Conservation (phyloP, 2,797 vertebrate species). For the Argentina silus region DNA sequence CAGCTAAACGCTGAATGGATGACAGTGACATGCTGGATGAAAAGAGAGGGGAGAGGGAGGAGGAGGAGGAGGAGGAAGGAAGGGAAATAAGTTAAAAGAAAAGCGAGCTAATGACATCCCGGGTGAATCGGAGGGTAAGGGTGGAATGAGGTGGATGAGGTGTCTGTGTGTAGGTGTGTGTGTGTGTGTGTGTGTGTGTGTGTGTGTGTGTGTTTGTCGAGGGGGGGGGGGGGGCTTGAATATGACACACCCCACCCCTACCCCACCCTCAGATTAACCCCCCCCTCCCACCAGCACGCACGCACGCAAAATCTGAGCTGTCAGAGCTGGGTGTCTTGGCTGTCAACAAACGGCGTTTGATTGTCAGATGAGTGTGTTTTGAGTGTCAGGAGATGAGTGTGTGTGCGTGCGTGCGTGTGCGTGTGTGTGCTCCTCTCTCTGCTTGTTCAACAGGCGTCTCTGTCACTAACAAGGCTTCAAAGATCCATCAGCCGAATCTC, state of each 20-base stretch:
- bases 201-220: background rate
- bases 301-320: slow-evolving; percentile 60
- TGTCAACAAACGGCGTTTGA: slow-evolving; percentile 65
- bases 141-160: background rate
- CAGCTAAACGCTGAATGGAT: slow-evolving; percentile 10
- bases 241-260: background rate
- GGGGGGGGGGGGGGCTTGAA: background rate
- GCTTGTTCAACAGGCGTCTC: slow-evolving; percentile 41
- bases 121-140: background rate
- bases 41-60: slow-evolving; percentile 36
- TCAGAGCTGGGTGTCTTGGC: slow-evolving; percentile 66
- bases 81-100: background rate
- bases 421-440: slow-evolving; percentile 21
- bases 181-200: background rate
- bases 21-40: slow-evolving; percentile 42
- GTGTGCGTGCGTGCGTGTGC: slow-evolving; percentile 37
- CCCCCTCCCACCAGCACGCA: background rate
- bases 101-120: background rate
- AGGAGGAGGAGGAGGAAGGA: slow-evolving; percentile 46
- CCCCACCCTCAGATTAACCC: background rate
- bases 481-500: slow-evolving; percentile 4
- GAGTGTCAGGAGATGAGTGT: slow-evolving; percentile 55
- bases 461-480: slow-evolving; percentile 14
- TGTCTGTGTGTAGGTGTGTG: background rate
- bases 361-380: slow-evolving; percentile 66